Evolutionary conservation across 2,888 invertebrate genomes (phyloP).

Genomic region (Aphelenchoides bicaudatus): DNA sequence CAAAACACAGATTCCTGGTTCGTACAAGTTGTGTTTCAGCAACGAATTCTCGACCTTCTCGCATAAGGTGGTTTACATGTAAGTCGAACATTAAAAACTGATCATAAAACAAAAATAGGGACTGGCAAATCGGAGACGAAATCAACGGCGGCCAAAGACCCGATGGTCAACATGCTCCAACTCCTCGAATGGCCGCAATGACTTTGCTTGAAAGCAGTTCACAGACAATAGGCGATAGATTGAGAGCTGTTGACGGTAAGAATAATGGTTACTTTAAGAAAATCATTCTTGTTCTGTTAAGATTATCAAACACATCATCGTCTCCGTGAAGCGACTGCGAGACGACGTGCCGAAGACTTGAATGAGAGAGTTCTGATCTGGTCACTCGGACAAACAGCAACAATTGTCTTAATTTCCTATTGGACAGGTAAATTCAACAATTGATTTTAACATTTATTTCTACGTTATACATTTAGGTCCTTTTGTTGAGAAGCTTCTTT

Average conservation of each 20-base stretch:
- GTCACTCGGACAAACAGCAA: slow-evolving; percentile 82
- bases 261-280: slow-evolving; percentile 2
- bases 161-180: slow-evolving; percentile 13
- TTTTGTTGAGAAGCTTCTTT: slow-evolving; percentile 64
- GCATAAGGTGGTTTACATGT: slow-evolving; percentile 92
- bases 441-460: slow-evolving; percentile 27
- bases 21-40: slow-evolving; percentile 77
- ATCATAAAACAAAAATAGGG: slow-evolving; percentile 24
- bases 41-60: slow-evolving; percentile 99
- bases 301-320: slow-evolving; percentile 97
- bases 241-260: slow-evolving; percentile 38
- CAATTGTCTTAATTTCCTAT: slow-evolving; percentile 80
- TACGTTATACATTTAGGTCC: slow-evolving; percentile 69
- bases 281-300: slow-evolving; percentile 17
- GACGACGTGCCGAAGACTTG: slow-evolving; percentile 90
- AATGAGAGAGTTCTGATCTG: slow-evolving; percentile 89
- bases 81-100: too few species aligned
- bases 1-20: slow-evolving; percentile 67
- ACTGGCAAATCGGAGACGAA: slow-evolving; percentile 42
- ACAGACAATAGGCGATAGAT: slow-evolving; percentile 51
- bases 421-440: slow-evolving; percentile 71
- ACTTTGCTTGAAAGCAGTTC: slow-evolving; percentile 48
- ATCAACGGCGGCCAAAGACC: slow-evolving; percentile 20
- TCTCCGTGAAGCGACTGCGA: slow-evolving; percentile 85
- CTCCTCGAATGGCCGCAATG: slow-evolving; percentile 39